phyloP scores from a whole-genome alignment of 2,797 vertebrate species.

The Novumbra hubbsi region DNA sequence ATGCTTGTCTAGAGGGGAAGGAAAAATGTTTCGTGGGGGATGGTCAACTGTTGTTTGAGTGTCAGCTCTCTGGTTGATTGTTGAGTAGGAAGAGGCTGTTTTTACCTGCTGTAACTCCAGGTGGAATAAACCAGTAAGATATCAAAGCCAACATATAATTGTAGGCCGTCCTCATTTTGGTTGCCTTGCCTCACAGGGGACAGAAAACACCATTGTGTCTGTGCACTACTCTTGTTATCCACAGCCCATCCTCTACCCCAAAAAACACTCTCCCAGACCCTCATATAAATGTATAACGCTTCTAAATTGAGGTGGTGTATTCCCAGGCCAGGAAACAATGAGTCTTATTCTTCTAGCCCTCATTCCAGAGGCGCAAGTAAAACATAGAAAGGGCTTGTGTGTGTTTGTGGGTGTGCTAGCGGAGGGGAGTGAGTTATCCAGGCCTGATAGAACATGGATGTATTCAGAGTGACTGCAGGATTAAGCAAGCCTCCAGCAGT shows the following conservation, averaged over 20 bases:
- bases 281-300: conserved; percentile 39
- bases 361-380: conserved; percentile 39
- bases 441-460: conserved; percentile 50
- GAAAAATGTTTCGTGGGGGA: neutral
- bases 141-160: conserved; percentile 4
- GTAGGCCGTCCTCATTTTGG: neutral
- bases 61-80: neutral
- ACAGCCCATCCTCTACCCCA: conserved; percentile 28
- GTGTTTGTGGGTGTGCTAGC: conserved; percentile 6
- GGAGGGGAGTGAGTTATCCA: conserved; percentile 34
- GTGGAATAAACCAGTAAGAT: conserved; percentile 9
- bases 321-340: conserved; percentile 72
- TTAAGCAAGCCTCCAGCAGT: conserved; percentile 55
- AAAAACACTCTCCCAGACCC: conserved; percentile 28
- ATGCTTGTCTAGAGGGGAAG: neutral
- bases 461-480: conserved; percentile 61
- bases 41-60: neutral
- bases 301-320: conserved; percentile 42
- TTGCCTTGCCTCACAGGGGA: conserved; percentile 22
- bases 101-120: neutral
- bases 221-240: conserved; percentile 30
- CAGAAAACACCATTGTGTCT: conserved; percentile 37
- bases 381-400: conserved; percentile 21
- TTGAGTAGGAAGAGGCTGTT: neutral
- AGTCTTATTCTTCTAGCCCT: conserved; percentile 51